These are phyloP conservation scores for Coelopa pilipes DNA, from an alignment of 2,888 invertebrate genomes.

Conservation along the genomic window DNA sequence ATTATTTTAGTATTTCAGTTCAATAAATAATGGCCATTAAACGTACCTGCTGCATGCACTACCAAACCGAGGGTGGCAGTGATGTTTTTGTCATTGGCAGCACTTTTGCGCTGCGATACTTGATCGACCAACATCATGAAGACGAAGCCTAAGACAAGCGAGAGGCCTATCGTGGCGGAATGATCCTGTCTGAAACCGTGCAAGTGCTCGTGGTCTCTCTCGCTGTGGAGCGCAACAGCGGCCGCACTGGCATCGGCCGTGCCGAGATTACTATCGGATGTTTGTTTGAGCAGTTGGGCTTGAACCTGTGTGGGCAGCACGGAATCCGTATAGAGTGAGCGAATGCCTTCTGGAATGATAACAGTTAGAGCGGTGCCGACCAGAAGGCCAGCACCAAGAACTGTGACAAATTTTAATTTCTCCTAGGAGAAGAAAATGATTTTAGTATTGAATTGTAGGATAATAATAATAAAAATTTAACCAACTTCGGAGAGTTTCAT, in stretches of 20 bases:
- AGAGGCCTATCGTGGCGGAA: slow-evolving; percentile 80
- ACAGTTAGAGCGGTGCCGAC: slow-evolving; percentile 98
- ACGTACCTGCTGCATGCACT: slow-evolving; percentile 92
- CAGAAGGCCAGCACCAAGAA: slow-evolving; percentile 95
- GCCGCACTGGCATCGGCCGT: not conserved
- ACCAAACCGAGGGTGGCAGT: slow-evolving; percentile 97
- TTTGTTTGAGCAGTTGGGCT: not conserved
- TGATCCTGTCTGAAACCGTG: slow-evolving; percentile 49
- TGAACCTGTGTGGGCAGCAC: slow-evolving; percentile 9
- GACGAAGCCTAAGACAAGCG: slow-evolving; percentile 92
- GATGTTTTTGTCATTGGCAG: slow-evolving; percentile 76
- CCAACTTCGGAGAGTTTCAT: slow-evolving; percentile 94
- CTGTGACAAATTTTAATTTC: slow-evolving; percentile 91
- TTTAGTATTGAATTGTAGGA: not conserved
- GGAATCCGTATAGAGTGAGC: slow-evolving; percentile 74
- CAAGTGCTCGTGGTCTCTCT: not conserved
- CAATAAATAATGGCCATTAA: slow-evolving; percentile 4
- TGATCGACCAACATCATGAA: slow-evolving; percentile 98
- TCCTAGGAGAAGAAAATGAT: slow-evolving; percentile 71
- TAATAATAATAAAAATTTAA: not conserved
- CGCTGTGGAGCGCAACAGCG: not conserved
- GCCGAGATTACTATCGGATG: not conserved
- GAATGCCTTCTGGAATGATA: slow-evolving; percentile 98
- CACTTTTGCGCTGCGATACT: slow-evolving; percentile 69
- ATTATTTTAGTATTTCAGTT: not conserved